These are phyloP conservation scores for Papilio protenor DNA, from an alignment of 2,888 invertebrate species.

Conservation along the genomic window DNA sequence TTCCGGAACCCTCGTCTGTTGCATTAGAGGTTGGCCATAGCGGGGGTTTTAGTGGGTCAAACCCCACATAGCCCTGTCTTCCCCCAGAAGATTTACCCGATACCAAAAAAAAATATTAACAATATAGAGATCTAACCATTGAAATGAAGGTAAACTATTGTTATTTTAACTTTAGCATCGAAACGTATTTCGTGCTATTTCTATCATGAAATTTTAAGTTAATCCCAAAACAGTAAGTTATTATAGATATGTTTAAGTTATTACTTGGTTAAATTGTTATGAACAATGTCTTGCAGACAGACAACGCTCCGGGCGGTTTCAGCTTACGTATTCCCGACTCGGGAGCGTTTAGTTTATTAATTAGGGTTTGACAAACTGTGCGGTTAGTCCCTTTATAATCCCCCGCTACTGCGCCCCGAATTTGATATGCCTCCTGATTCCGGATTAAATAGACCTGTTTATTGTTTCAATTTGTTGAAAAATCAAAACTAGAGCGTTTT, in stretches of 20 bases:
- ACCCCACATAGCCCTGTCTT: too few relatives aligned
- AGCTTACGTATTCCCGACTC: constrained; percentile 54
- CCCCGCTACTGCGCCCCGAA: constrained; percentile 44
- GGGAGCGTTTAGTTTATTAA: constrained; percentile 62
- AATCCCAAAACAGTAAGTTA: neutral
- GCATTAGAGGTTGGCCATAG: too few relatives aligned
- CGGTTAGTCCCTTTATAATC: constrained; percentile 53
- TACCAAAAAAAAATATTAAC: too few relatives aligned
- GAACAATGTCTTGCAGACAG: constrained; percentile 49
- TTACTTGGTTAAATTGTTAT: constrained; percentile 45
- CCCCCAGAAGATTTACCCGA: too few relatives aligned
- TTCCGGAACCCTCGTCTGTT: too few relatives aligned
- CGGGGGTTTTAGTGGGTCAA: too few relatives aligned
- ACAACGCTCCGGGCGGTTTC: constrained; percentile 49
- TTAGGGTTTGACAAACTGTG: constrained; percentile 74
- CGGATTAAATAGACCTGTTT: constrained; percentile 19
- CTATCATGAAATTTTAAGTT: neutral
- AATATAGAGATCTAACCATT: too few relatives aligned
- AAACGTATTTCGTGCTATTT: neutral
- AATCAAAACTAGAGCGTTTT: neutral
- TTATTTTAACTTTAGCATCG: neutral
- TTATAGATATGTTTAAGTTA: neutral
- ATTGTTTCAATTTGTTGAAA: neutral
- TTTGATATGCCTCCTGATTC: constrained; percentile 43
- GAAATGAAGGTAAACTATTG: too few relatives aligned